Conservation (phyloP, 2,113 vertebrate species). For the Pipa parva region DNA sequence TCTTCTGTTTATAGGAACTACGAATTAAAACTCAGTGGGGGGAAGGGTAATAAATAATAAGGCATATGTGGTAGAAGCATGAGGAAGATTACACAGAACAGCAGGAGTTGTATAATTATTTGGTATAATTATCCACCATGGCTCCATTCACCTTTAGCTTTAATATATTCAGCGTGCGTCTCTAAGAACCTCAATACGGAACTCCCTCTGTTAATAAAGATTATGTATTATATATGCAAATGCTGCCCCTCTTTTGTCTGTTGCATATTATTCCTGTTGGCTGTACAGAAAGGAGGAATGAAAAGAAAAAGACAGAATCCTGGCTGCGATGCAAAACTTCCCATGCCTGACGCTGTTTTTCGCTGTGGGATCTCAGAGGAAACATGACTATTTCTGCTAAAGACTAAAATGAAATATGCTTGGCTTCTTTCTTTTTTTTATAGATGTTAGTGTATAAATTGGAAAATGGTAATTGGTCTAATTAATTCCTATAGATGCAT, state of each 20-base stretch:
- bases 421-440: background rate
- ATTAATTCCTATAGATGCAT: too few relatives aligned
- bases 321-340: conserved; percentile 16
- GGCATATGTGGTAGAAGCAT: background rate
- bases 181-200: conserved; percentile 19
- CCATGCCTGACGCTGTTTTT: background rate
- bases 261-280: conserved; percentile 22
- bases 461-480: too few relatives aligned
- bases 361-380: background rate
- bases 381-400: background rate
- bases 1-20: background rate
- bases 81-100: background rate
- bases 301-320: background rate
- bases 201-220: conserved; percentile 39
- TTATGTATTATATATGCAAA: conserved; percentile 40
- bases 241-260: conserved; percentile 24
- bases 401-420: background rate
- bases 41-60: background rate
- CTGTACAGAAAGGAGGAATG: conserved; percentile 13
- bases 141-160: conserved; percentile 28
- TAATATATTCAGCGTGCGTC: conserved; percentile 31
- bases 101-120: conserved; percentile 28
- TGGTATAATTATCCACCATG: conserved; percentile 28
- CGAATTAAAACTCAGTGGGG: background rate
- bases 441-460: too few relatives aligned